phyloP scores from a whole-genome alignment of 2,797 vertebrate species.

The Masticophis lateralis region DNA sequence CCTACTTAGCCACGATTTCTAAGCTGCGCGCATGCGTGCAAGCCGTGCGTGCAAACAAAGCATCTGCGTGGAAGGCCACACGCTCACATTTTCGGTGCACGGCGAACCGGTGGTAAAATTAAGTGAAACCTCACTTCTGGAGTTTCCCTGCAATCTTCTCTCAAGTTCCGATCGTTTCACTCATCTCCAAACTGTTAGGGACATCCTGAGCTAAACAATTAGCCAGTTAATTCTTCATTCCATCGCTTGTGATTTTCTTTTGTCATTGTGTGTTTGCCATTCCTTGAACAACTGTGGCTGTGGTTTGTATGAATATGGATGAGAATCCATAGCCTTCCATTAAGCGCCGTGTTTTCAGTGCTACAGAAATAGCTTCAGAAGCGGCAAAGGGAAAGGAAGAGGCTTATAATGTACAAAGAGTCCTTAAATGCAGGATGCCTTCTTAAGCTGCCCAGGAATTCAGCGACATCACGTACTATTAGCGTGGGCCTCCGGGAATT shows the following conservation, averaged over 20 bases:
- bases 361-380: neutral
- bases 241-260: neutral
- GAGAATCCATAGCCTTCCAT: neutral
- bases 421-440: neutral
- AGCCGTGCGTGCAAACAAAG: too few relatives aligned
- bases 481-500: neutral
- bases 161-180: neutral
- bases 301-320: neutral
- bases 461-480: neutral
- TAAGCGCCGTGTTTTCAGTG: neutral
- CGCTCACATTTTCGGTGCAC: too few relatives aligned
- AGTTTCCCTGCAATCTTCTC: neutral
- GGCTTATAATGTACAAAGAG: neutral
- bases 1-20: too few relatives aligned
- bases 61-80: too few relatives aligned
- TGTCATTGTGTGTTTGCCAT: neutral
- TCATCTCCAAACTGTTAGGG: neutral
- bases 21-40: too few relatives aligned
- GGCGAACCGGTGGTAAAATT: too few relatives aligned
- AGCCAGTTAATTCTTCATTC: neutral
- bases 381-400: neutral
- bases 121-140: too few relatives aligned
- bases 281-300: neutral
- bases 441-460: slow-evolving; percentile 6
- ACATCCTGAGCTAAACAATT: neutral